Conservation (phyloP, 1,140 invertebrate genomes). For the Papilio polyxenes region DNA sequence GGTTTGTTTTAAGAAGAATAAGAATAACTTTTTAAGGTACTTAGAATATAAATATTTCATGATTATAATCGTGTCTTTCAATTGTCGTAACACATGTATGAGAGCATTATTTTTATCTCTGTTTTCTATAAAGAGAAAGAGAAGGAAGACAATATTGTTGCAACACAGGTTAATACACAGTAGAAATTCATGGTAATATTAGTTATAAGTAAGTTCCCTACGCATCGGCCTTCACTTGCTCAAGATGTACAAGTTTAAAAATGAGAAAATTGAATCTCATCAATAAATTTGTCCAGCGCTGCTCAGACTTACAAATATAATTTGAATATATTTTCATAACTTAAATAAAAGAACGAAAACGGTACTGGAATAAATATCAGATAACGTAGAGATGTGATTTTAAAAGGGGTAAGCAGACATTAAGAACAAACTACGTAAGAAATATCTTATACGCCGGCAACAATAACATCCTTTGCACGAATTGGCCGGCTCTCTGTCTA, state of each 20-base stretch:
- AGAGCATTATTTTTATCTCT: too few species aligned
- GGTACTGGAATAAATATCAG: constrained; percentile 7
- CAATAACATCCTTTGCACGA: too few species aligned
- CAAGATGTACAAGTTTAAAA: constrained; percentile 18
- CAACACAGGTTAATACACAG: neutral
- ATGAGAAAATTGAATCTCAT: constrained; percentile 2
- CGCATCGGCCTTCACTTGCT: neutral
- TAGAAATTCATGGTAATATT: neutral
- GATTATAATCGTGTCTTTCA: too few species aligned
- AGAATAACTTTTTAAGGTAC: too few species aligned
- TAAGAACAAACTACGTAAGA: too few species aligned
- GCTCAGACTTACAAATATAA: constrained; percentile 33
- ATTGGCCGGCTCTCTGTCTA: too few species aligned
- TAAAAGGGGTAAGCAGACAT: neutral
- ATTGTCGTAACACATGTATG: too few species aligned
- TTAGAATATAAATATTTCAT: too few species aligned
- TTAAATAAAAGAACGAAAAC: constrained; percentile 29
- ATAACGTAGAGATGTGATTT: neutral
- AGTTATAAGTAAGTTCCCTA: neutral
- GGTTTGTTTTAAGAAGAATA: neutral
- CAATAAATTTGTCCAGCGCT: constrained; percentile 22
- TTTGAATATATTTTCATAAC: constrained; percentile 37
- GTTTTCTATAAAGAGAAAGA: too few species aligned
- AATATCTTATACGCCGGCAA: too few species aligned
- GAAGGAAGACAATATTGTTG: too few species aligned